Evolutionary conservation across 2,797 vertebrate genomes (phyloP).

Genomic region (Micrastur ruficollis): DNA sequence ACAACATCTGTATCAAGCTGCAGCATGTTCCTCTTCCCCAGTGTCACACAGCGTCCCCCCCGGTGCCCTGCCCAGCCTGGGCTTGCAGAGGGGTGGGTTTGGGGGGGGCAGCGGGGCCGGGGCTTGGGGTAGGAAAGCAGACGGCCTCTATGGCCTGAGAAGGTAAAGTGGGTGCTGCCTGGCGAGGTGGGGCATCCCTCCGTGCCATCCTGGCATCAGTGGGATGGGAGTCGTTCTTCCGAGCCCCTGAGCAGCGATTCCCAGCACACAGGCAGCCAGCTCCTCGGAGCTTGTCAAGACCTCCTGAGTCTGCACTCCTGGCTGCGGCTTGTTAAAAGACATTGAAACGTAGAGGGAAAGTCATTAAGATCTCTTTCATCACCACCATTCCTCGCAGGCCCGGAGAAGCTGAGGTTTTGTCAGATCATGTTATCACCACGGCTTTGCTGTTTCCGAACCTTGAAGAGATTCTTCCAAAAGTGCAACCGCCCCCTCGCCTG

Average conservation of each 20-base stretch:
- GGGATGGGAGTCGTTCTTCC: accelerated
- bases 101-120: background rate
- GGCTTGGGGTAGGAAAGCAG: background rate
- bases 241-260: background rate
- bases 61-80: accelerated
- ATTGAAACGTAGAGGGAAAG: slow-evolving; percentile 40
- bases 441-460: slow-evolving; percentile 30
- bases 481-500: background rate
- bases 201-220: background rate
- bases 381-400: slow-evolving; percentile 43
- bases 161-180: background rate
- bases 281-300: slow-evolving; percentile 32
- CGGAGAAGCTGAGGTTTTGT: slow-evolving; percentile 40
- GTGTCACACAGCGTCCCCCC: background rate
- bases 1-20: background rate
- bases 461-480: slow-evolving; percentile 35
- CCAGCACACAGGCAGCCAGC: background rate
- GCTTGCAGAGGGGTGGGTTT: background rate
- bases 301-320: background rate
- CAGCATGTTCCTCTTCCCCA: accelerated
- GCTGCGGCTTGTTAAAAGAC: slow-evolving; percentile 15
- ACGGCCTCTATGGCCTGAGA: accelerated
- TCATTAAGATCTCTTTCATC: slow-evolving; percentile 28
- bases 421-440: slow-evolving; percentile 39
- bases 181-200: background rate